Base-by-base conservation (phyloP, 1,140 invertebrate species). In the Drosophila sturtevanti region DNA sequence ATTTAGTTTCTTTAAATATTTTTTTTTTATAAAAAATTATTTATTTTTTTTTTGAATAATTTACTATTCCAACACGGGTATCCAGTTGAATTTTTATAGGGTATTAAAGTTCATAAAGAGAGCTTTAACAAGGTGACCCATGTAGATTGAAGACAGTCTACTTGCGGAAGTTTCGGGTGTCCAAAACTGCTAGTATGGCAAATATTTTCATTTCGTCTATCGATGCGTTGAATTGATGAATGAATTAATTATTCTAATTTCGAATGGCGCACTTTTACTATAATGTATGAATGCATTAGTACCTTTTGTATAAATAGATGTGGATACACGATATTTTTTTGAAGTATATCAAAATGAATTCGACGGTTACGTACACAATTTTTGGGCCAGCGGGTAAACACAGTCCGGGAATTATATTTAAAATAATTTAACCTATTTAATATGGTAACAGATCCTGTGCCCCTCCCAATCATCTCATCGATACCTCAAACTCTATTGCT, bases 401-500 rank as follows among this genome's bases (percentile, higher is more conserved):
- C 1, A 18, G 16, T 44, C 1, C 16, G 14, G 14, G 16, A 18
- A 9, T 9, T 0, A 2, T 16, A 16, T 41, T 16, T 9, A 41
- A 41, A 7, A 16, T 14, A 41, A 41, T 7, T 41, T 41, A 16
- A 16, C 27, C 0, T 16, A 12, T 56, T 18, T 56, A 0, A 4
- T 3, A n/a, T 9, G 41, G 6, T 34, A 7, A 35, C 31, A 24
- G 66, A 68, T 68, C 60, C 68, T 3, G 1, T 12, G 2, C 0
- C 24, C 2, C 14, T 70, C 10, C 94, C 96, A 68, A 91, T 98
- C 11, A 94, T 96, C 92, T 93, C 94, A 3, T 94, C 95, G 5
- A 96, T 96, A 16, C 94, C 94, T 7, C 96, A 96, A 0, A 92
- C 97, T 0, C 65, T 96, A 0, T 93, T 94, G 0, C 94, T 97